Base-by-base conservation (phyloP, 2,888 invertebrate genomes). In the Parnassius apollo region DNA sequence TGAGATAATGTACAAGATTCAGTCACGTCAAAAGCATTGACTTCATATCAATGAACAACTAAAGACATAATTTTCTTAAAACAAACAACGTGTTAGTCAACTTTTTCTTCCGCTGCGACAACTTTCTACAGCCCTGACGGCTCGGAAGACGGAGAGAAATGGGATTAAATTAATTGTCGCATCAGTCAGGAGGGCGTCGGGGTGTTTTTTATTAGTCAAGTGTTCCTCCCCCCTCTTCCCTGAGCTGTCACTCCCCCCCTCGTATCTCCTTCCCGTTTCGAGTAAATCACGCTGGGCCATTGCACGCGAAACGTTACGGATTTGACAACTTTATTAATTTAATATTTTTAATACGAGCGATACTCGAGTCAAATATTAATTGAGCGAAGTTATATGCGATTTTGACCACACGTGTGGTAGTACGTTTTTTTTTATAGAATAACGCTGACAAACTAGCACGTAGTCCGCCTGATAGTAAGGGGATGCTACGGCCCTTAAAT, bases 111-210 rank as follows among this genome's bases (percentile, higher is more conserved):
- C 13, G 8, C 35, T 55, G 56, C 57, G 49, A 54, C 22, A 56
- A 59, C 62, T 48, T 57, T 61, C 66, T 78, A 35, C 87, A 90
- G 67, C 91, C 91, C 90, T 91, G 81, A 73, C 74, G 73, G 72
- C 74, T 78, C 74, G 79, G 83, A 88, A 91, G 91, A 91, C 90
- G 90, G 84, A 86, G 91, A 91, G 91, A 90, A 91, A 91, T 91
- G 88, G 91, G 91, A 91, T 91, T 91, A 90, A 91, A 91, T 91
- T 91, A 91, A 91, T 91, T 91, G 91, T 91, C 91, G 88, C 91
- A 91, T 91, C 91, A 91, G 88, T 91, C 91, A 91, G 90, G 85
- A 88, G 86, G 86, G 89, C 88, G 90, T 86, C 88, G 90, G 91
- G 90, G 86, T 91, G 91, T 91, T 91, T 91, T 91, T 91, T 91